Evolutionary conservation across 2,797 vertebrate species (phyloP), one percentile per base, ranked within the genome.

Genomic region (Eleutherodactylus coqui): DNA sequence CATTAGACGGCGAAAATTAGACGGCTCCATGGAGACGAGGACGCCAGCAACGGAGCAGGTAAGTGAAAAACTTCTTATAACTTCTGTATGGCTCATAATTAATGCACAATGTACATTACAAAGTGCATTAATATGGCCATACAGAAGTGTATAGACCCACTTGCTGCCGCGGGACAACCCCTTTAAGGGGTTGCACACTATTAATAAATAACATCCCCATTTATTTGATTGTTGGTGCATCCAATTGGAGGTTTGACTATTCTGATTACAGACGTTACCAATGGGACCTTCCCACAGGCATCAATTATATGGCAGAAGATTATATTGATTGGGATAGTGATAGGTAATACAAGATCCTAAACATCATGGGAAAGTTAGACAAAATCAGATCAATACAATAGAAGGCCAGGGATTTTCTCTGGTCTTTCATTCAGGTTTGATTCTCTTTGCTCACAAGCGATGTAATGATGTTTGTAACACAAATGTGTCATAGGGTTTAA

Each of bases 401-500:
- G 34, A 69, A n/a, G n/a, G 34, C 64, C 16, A 36, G 21, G 36
- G 9, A 69, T 38, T 38, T 69, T 36, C 41, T 19, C 13, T 75
- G 43, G 19, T 6, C 3, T 70, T 19, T 13, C 3, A 1, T 21
- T 72, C 73, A 14, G 11, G 34, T 51, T 45, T 32, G 7, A 17
- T 64, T 53, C 36, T 69, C 8, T 38, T 70, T 5, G 21, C 2
- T 81, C 19, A 32, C 7, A 43, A 43, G 38, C 62, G n/a, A 45
- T 45, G 29, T 62, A 79, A 47, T 70, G 49, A 38, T 1, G 49
- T 38, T 76, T 38, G 45, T 38, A 49, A 27, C 32, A 82, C 34
- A 53, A 34, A 64, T 55, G 47, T 51, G 64, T 72, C 47, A 72
- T 38, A 58, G n/a, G 34, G 67, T 51, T 32, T 53, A 82, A 53